These are phyloP conservation scores for Caenorhabditis latens DNA, from an alignment of 1,140 invertebrate genomes.

Conservation along the genomic window DNA sequence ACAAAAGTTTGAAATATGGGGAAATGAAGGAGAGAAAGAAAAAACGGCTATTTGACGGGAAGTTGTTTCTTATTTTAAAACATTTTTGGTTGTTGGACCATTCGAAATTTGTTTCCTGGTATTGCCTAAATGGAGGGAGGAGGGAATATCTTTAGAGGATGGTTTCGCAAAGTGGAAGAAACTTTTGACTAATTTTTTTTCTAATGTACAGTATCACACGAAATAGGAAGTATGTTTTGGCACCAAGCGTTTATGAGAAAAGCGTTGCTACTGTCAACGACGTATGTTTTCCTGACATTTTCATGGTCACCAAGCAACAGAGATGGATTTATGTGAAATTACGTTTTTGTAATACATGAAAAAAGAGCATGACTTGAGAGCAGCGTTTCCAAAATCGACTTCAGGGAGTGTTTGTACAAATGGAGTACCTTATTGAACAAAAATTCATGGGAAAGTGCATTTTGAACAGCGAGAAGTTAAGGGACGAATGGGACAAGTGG, in stretches of 20 bases:
- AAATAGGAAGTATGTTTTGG: no score
- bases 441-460: slow-evolving; percentile 43
- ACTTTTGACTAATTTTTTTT: no score
- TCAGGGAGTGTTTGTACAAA: no score
- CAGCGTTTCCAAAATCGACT: no score
- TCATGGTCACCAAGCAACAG: background rate
- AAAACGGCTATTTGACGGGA: background rate
- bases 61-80: slow-evolving; percentile 29
- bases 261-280: no score
- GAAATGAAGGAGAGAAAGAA: background rate
- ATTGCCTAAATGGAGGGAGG: background rate
- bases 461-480: slow-evolving; percentile 21
- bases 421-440: background rate
- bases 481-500: background rate
- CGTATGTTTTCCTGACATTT: background rate
- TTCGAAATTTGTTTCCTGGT: slow-evolving; percentile 12
- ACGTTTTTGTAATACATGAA: background rate
- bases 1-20: slow-evolving; percentile 29
- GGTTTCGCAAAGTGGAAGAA: no score
- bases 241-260: no score
- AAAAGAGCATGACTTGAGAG: background rate
- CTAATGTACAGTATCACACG: no score
- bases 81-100: slow-evolving; percentile 10
- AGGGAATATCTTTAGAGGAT: no score
- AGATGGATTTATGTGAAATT: background rate